Evolutionary conservation across 1,140 invertebrate species (phyloP).

Genomic region (Lineus longissimus): DNA sequence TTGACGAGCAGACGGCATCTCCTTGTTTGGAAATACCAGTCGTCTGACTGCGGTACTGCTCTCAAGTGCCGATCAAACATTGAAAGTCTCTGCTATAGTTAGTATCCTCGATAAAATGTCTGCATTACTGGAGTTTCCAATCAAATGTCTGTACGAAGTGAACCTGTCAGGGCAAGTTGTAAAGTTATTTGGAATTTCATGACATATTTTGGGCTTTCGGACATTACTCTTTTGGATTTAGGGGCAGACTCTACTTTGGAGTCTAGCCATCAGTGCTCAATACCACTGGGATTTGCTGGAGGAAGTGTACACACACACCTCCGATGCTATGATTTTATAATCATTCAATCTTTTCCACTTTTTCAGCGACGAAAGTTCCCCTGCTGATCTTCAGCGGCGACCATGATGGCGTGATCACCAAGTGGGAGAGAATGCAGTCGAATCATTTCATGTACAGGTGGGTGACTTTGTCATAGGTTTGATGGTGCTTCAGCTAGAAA

Average conservation of each 20-base stretch:
- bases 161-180: too few species aligned
- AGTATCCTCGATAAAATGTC: slow-evolving; percentile 12
- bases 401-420: slow-evolving; percentile 45
- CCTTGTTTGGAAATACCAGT: slow-evolving; percentile 53
- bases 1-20: slow-evolving; percentile 47
- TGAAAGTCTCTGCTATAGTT: slow-evolving; percentile 51
- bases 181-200: too few species aligned
- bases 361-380: slow-evolving; percentile 45
- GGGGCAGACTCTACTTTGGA: too few species aligned
- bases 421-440: slow-evolving; percentile 54
- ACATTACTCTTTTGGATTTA: too few species aligned
- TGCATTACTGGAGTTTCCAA: background rate
- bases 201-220: too few species aligned
- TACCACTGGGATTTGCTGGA: too few species aligned
- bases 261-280: too few species aligned
- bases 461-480: background rate
- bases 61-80: slow-evolving; percentile 39
- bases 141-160: too few species aligned
- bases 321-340: too few species aligned
- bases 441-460: slow-evolving; percentile 54
- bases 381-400: slow-evolving; percentile 51
- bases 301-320: too few species aligned
- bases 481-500: too few species aligned
- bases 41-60: slow-evolving; percentile 50
- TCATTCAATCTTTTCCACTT: slow-evolving; percentile 13